Conservation (phyloP, 1,140 invertebrate genomes). For the Heterodera carotae region DNA sequence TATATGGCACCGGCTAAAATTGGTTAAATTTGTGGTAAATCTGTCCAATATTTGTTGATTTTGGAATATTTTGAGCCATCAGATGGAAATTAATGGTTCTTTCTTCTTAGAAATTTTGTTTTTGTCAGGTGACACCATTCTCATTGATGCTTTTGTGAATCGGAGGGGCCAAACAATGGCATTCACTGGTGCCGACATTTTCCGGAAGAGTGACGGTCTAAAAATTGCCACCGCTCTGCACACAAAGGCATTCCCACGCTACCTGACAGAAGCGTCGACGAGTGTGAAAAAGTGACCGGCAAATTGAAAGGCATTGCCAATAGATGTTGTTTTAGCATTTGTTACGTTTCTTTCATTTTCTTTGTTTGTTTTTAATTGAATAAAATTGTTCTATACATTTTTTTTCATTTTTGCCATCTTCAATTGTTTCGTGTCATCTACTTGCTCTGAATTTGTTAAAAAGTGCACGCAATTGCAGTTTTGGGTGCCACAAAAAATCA, state of each 20-base stretch:
- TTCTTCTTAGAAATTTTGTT: neutral
- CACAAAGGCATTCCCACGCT: conserved; percentile 29
- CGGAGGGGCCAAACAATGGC: conserved; percentile 9
- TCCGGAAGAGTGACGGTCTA: conserved; percentile 16
- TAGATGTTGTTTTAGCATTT: too few relatives aligned
- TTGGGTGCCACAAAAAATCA: too few relatives aligned
- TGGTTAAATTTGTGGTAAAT: conserved; percentile 2
- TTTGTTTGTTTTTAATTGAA: too few relatives aligned
- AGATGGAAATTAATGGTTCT: neutral
- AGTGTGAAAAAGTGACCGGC: too few relatives aligned
- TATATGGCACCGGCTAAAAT: conserved; percentile 31
- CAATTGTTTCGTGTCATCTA: too few relatives aligned
- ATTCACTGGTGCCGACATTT: conserved; percentile 20
- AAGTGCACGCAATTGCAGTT: too few relatives aligned
- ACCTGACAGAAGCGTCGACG: neutral
- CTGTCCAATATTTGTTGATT: neutral
- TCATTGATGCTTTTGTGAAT: conserved; percentile 25
- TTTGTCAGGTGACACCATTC: conserved; percentile 29
- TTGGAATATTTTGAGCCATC: too few relatives aligned
- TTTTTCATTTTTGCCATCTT: too few relatives aligned
- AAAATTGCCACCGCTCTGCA: conserved; percentile 22
- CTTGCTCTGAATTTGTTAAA: too few relatives aligned
- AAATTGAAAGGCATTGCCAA: too few relatives aligned
- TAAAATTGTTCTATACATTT: too few relatives aligned
- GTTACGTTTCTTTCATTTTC: too few relatives aligned